A percentile compares a stretch with the other conserved stretches of the same genome.
These are phyloP conservation scores for Cyclophora albipunctata DNA, from an alignment of 2,888 invertebrate genomes.

Conservation along the genomic window DNA sequence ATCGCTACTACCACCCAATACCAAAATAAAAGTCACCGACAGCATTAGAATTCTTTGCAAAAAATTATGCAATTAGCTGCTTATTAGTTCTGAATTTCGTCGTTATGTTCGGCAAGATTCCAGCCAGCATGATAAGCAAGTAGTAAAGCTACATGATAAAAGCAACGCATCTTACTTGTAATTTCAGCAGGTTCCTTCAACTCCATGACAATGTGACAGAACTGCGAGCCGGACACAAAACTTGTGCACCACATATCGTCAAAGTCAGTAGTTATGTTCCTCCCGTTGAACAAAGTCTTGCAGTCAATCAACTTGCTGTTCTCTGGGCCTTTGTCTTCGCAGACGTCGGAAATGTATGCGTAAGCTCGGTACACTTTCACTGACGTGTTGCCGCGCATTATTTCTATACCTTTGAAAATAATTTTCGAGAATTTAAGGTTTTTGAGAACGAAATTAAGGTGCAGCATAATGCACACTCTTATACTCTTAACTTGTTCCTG, in stretches of 20 bases:
- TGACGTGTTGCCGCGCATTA: slow-evolving; percentile 45
- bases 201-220: slow-evolving; percentile 58
- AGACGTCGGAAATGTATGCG: slow-evolving; percentile 44
- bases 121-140: too few relatives aligned
- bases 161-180: slow-evolving; percentile 40
- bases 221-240: slow-evolving; percentile 43
- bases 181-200: slow-evolving; percentile 49
- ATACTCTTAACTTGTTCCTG: too few relatives aligned
- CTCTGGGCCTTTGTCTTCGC: slow-evolving; percentile 35
- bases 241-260: slow-evolving; percentile 80
- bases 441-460: too few relatives aligned
- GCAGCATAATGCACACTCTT: not conserved
- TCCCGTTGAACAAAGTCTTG: slow-evolving; percentile 77
- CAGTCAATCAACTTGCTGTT: slow-evolving; percentile 44
- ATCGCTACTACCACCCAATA: too few relatives aligned
- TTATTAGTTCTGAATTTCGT: too few relatives aligned
- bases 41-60: too few relatives aligned
- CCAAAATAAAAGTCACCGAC: too few relatives aligned
- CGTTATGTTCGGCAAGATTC: too few relatives aligned
- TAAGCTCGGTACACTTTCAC: slow-evolving; percentile 47
- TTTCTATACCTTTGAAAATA: slow-evolving; percentile 63
- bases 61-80: too few relatives aligned
- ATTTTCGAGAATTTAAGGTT: not conserved
- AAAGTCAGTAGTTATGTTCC: slow-evolving; percentile 80
- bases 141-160: not conserved